Conservation (phyloP, 2,113 vertebrate genomes). For the Protobothrops mucrosquamatus region DNA sequence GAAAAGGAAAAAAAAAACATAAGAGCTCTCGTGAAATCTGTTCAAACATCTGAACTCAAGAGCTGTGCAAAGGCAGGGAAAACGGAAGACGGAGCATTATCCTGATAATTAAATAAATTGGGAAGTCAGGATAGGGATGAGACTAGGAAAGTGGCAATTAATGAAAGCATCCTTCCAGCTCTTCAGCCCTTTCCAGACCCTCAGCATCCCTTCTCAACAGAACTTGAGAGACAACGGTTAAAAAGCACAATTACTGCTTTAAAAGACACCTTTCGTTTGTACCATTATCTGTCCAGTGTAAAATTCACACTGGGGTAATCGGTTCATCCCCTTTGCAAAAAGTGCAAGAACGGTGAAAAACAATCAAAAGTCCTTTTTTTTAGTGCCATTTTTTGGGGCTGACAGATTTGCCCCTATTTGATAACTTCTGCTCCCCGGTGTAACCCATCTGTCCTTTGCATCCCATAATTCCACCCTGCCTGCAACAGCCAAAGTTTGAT, state of each 20-base stretch:
- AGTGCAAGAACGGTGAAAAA: too few relatives aligned
- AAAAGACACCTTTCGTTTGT: neutral
- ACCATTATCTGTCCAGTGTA: too few relatives aligned
- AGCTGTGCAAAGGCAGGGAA: neutral
- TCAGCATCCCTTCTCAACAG: neutral
- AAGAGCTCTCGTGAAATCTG: neutral
- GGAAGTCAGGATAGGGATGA: neutral
- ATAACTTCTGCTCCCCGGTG: neutral
- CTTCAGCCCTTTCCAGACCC: neutral
- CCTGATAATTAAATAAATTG: neutral
- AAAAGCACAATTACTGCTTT: neutral
- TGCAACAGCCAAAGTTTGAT: constrained; percentile 16
- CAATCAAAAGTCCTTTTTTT: too few relatives aligned
- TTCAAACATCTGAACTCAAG: neutral
- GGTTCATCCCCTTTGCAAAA: too few relatives aligned
- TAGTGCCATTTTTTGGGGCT: too few relatives aligned
- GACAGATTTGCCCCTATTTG: neutral
- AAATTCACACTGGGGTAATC: too few relatives aligned
- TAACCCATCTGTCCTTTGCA: neutral
- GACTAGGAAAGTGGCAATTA: neutral
- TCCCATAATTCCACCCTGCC: neutral
- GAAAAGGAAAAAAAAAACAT: neutral
- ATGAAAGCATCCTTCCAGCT: neutral
- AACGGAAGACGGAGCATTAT: neutral
- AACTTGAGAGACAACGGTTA: neutral